Percentiles rank a stretch among this genome's conserved stretches.
Evolutionary conservation across 92 coral and sea anemone species (phyloP).

Genomic region (Chrysogorgia sp.): DNA sequence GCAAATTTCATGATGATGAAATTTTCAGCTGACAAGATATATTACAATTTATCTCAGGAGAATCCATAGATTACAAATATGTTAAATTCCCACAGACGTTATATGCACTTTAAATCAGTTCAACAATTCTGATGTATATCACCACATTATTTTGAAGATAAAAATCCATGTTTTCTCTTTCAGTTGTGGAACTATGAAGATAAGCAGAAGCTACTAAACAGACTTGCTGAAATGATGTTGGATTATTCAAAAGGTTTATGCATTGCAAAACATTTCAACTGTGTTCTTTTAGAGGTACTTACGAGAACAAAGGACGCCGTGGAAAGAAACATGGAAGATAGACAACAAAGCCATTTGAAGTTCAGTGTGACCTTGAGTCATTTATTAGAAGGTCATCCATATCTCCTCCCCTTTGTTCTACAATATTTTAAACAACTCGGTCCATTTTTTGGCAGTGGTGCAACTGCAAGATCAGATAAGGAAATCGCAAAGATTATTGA

Average conservation of each 20-base stretch:
- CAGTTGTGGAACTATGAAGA: conserved; percentile 81
- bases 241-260: conserved; percentile 51
- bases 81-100: no score
- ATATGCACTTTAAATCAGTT: no score
- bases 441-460: conserved; percentile 53
- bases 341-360: conserved; percentile 40
- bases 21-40: no score
- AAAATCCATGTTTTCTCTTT: background rate
- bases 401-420: conserved; percentile 64
- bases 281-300: conserved; percentile 79
- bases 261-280: conserved; percentile 66
- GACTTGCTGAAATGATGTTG: conserved; percentile 64
- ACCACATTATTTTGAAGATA: no score
- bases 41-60: no score
- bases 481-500: conserved; percentile 36
- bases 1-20: no score
- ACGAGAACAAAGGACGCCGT: conserved; percentile 57
- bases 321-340: conserved; percentile 20
- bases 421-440: conserved; percentile 60
- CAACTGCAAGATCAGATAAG: conserved; percentile 34
- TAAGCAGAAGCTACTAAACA: conserved; percentile 72
- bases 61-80: no score
- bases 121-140: no score
- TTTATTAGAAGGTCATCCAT: conserved; percentile 59
- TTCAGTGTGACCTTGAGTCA: conserved; percentile 73